Evolutionary conservation across 1,140 invertebrate genomes (phyloP).

Genomic region (Cylas formicarius): DNA sequence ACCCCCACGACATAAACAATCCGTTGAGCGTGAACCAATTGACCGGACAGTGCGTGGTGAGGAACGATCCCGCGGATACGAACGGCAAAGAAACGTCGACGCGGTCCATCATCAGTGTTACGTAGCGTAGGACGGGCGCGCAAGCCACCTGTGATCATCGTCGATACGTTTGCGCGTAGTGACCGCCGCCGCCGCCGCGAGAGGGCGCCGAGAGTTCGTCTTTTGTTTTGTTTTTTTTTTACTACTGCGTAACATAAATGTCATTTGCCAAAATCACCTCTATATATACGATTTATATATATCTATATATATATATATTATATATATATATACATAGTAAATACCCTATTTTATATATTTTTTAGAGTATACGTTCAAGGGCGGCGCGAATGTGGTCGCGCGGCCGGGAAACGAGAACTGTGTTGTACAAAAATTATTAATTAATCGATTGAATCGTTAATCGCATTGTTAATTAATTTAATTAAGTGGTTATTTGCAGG

Average conservation of each 20-base stretch:
- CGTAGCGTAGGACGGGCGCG: constrained; percentile 41
- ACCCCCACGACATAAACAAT: constrained; percentile 85
- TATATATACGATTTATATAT: constrained; percentile 28
- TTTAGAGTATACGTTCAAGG: too few relatives aligned
- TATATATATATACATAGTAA: too few relatives aligned
- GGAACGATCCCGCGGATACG: constrained; percentile 45
- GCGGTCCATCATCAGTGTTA: constrained; percentile 53
- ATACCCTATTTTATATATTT: too few relatives aligned
- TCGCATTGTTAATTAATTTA: too few relatives aligned
- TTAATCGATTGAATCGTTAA: too few relatives aligned
- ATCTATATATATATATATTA: constrained; percentile 13
- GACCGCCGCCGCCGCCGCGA: not conserved
- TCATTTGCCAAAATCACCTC: constrained; percentile 44
- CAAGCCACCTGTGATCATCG: constrained; percentile 13
- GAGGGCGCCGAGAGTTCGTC: constrained; percentile 12
- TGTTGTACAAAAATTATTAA: too few relatives aligned
- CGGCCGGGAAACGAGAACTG: too few relatives aligned
- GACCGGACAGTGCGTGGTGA: constrained; percentile 64
- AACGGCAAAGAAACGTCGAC: constrained; percentile 42
- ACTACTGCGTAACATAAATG: constrained; percentile 44
- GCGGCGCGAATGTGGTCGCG: too few relatives aligned
- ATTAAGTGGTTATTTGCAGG: too few relatives aligned
- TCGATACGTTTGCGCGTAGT: constrained; percentile 4
- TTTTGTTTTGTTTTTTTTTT: too few relatives aligned
- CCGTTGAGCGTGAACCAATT: constrained; percentile 82